Evolutionary conservation across 2,113 vertebrate genomes (phyloP).

Genomic region (Dromas ardeola): DNA sequence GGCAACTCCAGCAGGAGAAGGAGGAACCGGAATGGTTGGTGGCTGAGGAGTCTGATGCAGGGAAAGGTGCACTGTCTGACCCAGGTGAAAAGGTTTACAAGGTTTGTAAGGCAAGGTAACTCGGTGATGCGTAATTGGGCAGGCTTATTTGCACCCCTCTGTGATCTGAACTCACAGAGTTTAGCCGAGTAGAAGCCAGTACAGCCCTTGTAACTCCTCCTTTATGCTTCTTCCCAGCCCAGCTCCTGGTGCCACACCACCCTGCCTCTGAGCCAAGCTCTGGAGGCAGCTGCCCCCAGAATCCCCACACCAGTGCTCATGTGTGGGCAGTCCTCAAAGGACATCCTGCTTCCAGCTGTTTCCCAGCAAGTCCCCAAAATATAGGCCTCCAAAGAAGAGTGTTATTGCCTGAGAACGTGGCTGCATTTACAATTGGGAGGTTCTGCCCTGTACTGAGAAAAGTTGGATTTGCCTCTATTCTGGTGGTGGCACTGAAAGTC

Average conservation of each 20-base stretch:
- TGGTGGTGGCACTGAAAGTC: neutral
- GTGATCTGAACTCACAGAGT: neutral
- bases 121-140: neutral
- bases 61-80: no score
- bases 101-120: neutral
- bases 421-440: neutral
- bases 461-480: neutral
- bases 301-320: neutral
- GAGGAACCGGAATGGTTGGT: fast-evolving
- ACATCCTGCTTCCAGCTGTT: neutral
- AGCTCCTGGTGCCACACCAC: neutral
- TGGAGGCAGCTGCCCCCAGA: neutral
- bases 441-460: neutral
- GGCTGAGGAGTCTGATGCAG: neutral
- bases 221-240: neutral
- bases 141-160: neutral
- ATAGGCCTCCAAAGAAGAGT: neutral
- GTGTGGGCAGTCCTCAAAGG: neutral
- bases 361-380: neutral
- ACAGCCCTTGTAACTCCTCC: neutral
- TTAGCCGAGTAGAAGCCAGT: neutral
- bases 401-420: neutral
- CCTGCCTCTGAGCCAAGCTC: neutral
- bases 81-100: neutral
- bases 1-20: neutral